phyloP scores from a whole-genome alignment of 2,797 vertebrate species.

The Labroides dimidiatus region DNA sequence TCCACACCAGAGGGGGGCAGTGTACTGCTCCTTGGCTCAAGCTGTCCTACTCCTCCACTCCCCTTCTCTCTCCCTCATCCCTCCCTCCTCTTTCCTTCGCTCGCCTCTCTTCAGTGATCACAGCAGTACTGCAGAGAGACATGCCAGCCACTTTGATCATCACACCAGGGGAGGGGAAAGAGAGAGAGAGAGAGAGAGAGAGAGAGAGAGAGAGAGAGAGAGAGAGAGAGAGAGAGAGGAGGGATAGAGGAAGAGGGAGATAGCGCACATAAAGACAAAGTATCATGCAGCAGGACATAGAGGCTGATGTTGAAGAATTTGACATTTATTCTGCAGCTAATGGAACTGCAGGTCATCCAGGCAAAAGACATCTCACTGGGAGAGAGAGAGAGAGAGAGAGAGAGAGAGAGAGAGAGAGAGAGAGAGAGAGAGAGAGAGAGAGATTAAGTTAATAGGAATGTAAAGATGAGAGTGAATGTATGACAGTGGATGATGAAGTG shows the following conservation, averaged over 20 bases:
- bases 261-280: conserved; percentile 17
- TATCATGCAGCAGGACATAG: conserved; percentile 48
- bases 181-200: conserved; percentile 10
- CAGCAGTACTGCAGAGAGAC: conserved; percentile 77
- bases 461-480: conserved; percentile 2
- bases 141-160: conserved; percentile 77
- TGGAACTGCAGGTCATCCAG: conserved; percentile 20
- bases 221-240: conserved; percentile 2
- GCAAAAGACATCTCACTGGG: not conserved
- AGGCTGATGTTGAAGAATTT: conserved; percentile 46
- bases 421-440: not conserved
- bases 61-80: conserved; percentile 28
- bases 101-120: conserved; percentile 72
- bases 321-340: conserved; percentile 43
- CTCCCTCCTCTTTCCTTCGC: conserved; percentile 16
- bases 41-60: conserved; percentile 28
- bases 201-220: conserved; percentile 20
- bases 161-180: conserved; percentile 57
- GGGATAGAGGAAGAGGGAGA: not conserved
- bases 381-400: not conserved
- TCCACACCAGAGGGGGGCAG: conserved; percentile 71
- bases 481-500: not conserved
- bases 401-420: not conserved
- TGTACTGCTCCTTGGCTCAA: conserved; percentile 24
- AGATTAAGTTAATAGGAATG: not conserved